Conservation (phyloP, 2,888 invertebrate species). For the Pomacea canaliculata region DNA sequence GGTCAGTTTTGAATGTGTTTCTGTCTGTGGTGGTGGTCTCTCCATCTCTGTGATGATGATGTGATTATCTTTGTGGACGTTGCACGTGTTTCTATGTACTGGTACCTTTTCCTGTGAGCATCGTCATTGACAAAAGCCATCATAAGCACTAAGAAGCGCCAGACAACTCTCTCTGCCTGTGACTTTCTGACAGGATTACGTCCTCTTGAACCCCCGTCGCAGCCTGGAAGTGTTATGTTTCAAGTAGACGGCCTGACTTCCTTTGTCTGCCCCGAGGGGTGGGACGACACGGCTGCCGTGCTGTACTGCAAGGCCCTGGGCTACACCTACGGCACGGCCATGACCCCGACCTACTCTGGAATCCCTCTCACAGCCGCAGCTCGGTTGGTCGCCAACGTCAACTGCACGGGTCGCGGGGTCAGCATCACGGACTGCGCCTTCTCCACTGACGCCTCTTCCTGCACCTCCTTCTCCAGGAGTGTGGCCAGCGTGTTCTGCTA, state of each 20-base stretch:
- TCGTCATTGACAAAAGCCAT: no score
- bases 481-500: conserved; percentile 55
- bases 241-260: conserved; percentile 15
- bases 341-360: background rate
- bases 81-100: no score
- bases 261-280: conserved; percentile 23
- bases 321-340: conserved; percentile 39
- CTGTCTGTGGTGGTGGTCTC: no score
- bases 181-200: background rate
- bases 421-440: conserved; percentile 36
- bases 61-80: no score
- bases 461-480: background rate
- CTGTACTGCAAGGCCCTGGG: conserved; percentile 33
- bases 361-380: background rate
- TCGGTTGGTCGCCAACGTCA: conserved; percentile 74
- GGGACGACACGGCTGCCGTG: conserved; percentile 27
- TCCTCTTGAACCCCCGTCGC: background rate
- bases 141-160: no score
- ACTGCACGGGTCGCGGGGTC: conserved; percentile 53
- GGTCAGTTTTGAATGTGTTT: no score
- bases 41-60: no score
- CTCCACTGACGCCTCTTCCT: background rate
- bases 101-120: no score
- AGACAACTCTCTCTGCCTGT: background rate
- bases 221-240: conserved; percentile 4